phyloP scores from a whole-genome alignment of 2,113 vertebrate genomes.

The Glareola pratincola region DNA sequence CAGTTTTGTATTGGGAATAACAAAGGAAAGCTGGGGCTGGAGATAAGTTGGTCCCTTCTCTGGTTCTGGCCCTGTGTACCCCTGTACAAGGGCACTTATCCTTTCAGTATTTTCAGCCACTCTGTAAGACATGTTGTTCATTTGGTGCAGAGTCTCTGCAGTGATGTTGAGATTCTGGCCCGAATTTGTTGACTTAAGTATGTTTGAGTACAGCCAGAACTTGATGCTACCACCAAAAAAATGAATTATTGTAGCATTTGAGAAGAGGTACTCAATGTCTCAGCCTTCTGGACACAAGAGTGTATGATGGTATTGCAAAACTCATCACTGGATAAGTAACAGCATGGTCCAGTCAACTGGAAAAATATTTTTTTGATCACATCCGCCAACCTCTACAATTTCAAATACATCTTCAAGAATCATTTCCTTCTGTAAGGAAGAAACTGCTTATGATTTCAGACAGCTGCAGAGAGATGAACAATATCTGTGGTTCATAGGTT shows the following conservation, averaged over 20 bases:
- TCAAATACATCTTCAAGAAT: neutral
- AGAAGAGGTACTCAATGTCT: neutral
- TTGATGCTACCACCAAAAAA: neutral
- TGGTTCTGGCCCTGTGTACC: neutral
- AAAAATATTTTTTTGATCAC: constrained; percentile 16
- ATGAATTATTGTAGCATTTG: neutral
- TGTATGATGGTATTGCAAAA: neutral
- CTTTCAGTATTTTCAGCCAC: neutral
- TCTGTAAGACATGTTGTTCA: neutral
- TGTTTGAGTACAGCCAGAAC: neutral
- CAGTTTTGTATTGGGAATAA: neutral
- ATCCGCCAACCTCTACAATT: neutral
- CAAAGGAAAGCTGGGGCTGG: neutral
- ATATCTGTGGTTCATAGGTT: neutral
- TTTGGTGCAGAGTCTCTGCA: neutral
- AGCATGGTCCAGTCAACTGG: neutral
- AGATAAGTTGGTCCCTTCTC: neutral
- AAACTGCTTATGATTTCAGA: constrained; percentile 4
- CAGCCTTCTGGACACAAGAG: neutral
- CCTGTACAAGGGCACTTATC: neutral
- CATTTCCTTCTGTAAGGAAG: neutral
- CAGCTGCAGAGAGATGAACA: neutral
- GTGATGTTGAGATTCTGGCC: neutral
- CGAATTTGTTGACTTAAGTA: neutral
- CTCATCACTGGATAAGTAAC: neutral